Evolutionary conservation across 2,888 invertebrate species (phyloP).

Genomic region (Galeopsomyia nigrocyanea): DNA sequence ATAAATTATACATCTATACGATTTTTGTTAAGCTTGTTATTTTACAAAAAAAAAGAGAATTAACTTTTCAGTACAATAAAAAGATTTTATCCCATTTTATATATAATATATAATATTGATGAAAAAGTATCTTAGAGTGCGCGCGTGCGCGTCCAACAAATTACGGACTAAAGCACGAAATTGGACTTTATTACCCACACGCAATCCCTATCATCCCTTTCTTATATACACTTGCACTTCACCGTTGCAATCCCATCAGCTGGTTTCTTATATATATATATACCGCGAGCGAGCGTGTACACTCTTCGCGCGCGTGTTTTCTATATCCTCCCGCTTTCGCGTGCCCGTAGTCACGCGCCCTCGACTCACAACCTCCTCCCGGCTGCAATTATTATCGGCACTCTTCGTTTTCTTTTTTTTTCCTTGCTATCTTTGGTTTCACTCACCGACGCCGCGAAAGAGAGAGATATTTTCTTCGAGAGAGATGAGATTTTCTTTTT

Average conservation of each 20-base stretch:
- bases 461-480: too few relatives aligned
- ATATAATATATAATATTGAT: too few relatives aligned
- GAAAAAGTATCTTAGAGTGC: too few relatives aligned
- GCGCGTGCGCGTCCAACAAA: slow-evolving; percentile 10
- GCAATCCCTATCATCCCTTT: slow-evolving; percentile 19
- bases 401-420: neutral
- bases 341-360: neutral
- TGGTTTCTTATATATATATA: slow-evolving; percentile 1
- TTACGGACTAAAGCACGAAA: slow-evolving; percentile 30
- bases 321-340: too few relatives aligned
- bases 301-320: slow-evolving; percentile 15
- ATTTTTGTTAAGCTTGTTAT: too few relatives aligned
- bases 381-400: slow-evolving; percentile 28
- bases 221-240: neutral
- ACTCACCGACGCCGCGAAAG: too few relatives aligned
- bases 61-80: too few relatives aligned
- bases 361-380: neutral
- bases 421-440: neutral
- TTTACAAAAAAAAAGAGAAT: too few relatives aligned
- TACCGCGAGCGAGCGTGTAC: slow-evolving; percentile 14
- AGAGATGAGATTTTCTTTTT: too few relatives aligned
- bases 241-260: neutral
- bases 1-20: too few relatives aligned
- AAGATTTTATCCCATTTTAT: too few relatives aligned
- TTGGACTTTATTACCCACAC: slow-evolving; percentile 38